These are phyloP conservation scores for Colletes collaris DNA, from an alignment of 2,888 invertebrate genomes.

Conservation along the genomic window DNA sequence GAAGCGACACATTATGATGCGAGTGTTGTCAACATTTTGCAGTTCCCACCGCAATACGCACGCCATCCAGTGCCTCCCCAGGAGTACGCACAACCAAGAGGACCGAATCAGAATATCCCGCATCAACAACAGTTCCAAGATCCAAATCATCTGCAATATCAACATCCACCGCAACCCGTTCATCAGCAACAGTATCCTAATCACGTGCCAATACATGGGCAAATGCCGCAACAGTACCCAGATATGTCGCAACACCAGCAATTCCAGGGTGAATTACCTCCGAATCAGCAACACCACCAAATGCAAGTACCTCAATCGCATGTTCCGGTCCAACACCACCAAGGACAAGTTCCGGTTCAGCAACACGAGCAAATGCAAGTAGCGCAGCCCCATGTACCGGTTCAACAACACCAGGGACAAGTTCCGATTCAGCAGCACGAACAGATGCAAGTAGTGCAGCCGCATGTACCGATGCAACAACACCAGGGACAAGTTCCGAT, in stretches of 20 bases:
- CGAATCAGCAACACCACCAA: conserved; percentile 60
- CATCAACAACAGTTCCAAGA: conserved; percentile 66
- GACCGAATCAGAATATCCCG: conserved; percentile 47
- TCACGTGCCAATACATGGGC: conserved; percentile 50
- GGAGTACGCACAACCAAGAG: conserved; percentile 49
- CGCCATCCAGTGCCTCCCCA: conserved; percentile 52
- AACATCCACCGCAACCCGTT: conserved; percentile 71
- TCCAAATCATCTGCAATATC: conserved; percentile 64
- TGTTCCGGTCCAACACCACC: conserved; percentile 39
- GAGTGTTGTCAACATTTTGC: conserved; percentile 18
- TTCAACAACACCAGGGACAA: conserved; percentile 48
- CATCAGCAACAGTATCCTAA: conserved; percentile 62
- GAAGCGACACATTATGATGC: neutral
- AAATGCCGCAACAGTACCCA: conserved; percentile 62
- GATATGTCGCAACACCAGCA: conserved; percentile 62
- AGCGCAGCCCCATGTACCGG: neutral
- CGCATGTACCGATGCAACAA: neutral
- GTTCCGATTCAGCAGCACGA: conserved; percentile 57
- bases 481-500: conserved; percentile 54
- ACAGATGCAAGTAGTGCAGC: conserved; percentile 55
- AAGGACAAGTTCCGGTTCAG: conserved; percentile 66
- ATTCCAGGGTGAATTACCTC: conserved; percentile 66
- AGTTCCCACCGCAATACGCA: conserved; percentile 72
- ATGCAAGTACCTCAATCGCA: conserved; percentile 43
- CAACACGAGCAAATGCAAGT: conserved; percentile 58